phyloP scores from a whole-genome alignment of 2,888 invertebrate species.

The Microctonus aethiopoides region DNA sequence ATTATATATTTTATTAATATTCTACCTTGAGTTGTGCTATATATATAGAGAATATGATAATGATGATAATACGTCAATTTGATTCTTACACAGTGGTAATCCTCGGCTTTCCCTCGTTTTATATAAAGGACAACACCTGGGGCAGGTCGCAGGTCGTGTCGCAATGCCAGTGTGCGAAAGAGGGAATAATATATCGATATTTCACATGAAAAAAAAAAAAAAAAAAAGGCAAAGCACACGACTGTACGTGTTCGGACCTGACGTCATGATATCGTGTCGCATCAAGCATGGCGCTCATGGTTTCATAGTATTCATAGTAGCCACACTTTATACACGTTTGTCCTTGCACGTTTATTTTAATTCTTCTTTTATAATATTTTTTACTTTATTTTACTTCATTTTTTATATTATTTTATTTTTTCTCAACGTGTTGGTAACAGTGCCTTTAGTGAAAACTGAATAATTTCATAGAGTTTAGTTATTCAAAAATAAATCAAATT shows the following conservation, averaged over 20 bases:
- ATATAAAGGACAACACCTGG: slow-evolving; percentile 17
- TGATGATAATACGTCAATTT: too few relatives aligned
- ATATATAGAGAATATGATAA: too few relatives aligned
- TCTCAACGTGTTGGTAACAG: background rate
- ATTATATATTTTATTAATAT: too few relatives aligned
- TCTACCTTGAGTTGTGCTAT: too few relatives aligned
- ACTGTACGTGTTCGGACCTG: slow-evolving; percentile 45
- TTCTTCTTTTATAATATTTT: background rate
- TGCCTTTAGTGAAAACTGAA: too few relatives aligned
- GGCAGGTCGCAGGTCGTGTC: slow-evolving; percentile 15
- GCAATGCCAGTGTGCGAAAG: background rate
- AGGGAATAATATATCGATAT: slow-evolving; percentile 29
- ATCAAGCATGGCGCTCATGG: slow-evolving; percentile 44
- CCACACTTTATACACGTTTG: background rate
- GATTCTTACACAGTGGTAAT: too few relatives aligned
- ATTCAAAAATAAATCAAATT: too few relatives aligned
- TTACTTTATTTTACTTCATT: background rate
- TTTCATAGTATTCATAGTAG: background rate
- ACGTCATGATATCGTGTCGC: slow-evolving; percentile 52
- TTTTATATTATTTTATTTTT: too few relatives aligned
- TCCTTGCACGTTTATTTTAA: slow-evolving; percentile 5
- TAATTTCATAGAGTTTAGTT: too few relatives aligned
- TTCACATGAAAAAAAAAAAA: slow-evolving; percentile 27
- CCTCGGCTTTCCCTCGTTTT: too few relatives aligned
- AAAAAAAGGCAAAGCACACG: slow-evolving; percentile 30